Evolutionary conservation across 2,797 vertebrate species (phyloP), one percentile per base, ranked within the genome.

Genomic region (Petrocephalus sullivani): DNA sequence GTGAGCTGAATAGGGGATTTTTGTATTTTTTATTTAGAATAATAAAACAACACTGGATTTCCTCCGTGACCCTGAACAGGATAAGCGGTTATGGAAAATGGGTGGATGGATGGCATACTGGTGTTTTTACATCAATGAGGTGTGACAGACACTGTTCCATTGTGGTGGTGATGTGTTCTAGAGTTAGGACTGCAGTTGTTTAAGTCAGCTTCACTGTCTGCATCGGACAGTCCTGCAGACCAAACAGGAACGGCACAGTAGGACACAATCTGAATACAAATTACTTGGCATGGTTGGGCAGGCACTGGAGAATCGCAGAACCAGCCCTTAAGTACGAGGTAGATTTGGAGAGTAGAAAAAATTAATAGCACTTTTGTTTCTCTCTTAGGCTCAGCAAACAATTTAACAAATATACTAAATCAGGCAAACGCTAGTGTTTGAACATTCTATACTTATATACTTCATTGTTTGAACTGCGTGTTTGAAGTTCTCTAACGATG

Each of bases 361-460:
- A 61, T 91, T 82, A 88, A 91, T 86, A 85, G 37, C 75, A 87
- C 21, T 88, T 83, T 78, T 85, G 88, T 90, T 75, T 78, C 1
- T n/a, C 90, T 88, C 4, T 75, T 88, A 89, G 87, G 89, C 23
- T 56, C 88, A 75, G 86, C 86, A 89, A 75, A 49, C 53, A 83
- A 21, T 46, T 4, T 46, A 9, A 60, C 49, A 71, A 51, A 49
- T 51, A 4, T 19, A 54, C 81, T 83, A 53, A 53, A 83, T 53
- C 41, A 87, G 33, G 51, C 37, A n/a, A 51, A 21, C 19, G 1
- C 9, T 23, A 53, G 2, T 16, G 41, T 9, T 10, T 9, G 81
- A n/a, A 54, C 5, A 46, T 46, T 46, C 4, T 46, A 46, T 46
- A 46, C 41, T 46, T 60, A 53, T 58, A 57, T 9, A 33, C 53